These are phyloP conservation scores for Stegana nigrithorax DNA, from an alignment of 2,888 invertebrate genomes.

Conservation along the genomic window DNA sequence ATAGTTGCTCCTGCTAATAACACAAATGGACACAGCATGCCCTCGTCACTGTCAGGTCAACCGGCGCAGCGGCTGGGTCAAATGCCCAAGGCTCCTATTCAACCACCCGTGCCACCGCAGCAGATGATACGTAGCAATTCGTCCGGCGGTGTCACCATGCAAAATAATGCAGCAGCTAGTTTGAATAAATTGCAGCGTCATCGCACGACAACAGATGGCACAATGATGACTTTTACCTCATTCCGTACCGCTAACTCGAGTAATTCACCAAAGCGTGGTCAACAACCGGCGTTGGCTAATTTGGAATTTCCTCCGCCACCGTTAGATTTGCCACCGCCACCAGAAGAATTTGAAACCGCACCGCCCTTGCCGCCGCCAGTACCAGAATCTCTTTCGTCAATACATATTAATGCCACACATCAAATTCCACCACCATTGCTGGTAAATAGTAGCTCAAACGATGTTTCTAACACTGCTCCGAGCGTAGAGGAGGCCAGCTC, in stretches of 20 bases:
- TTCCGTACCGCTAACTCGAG: slow-evolving; percentile 76
- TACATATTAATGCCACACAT: slow-evolving; percentile 33
- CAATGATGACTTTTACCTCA: slow-evolving; percentile 69
- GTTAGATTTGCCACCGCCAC: slow-evolving; percentile 82
- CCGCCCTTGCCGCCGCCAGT: slow-evolving; percentile 55
- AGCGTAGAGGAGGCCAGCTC: slow-evolving; percentile 80
- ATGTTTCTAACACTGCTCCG: slow-evolving; percentile 75
- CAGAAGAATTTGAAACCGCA: slow-evolving; percentile 73
- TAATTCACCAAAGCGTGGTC: slow-evolving; percentile 78
- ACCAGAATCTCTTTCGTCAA: slow-evolving; percentile 44
- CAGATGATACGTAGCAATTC: slow-evolving; percentile 93
- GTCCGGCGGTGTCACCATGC: slow-evolving; percentile 82
- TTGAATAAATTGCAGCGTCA: slow-evolving; percentile 71
- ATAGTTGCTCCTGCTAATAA: slow-evolving; percentile 26
- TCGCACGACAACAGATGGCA: slow-evolving; percentile 70
- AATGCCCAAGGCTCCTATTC: slow-evolving; percentile 20
- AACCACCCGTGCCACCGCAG: slow-evolving; percentile 59
- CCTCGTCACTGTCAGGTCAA: slow-evolving; percentile 5
- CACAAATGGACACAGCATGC: slow-evolving; percentile 35
- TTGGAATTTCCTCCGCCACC: slow-evolving; percentile 91
- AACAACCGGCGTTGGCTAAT: slow-evolving; percentile 82
- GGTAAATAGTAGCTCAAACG: slow-evolving; percentile 66
- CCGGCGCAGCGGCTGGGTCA: slow-evolving; percentile 14
- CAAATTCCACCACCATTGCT: slow-evolving; percentile 40
- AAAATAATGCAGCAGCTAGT: slow-evolving; percentile 74